Evolutionary conservation across 2,888 invertebrate genomes (phyloP), one percentile per base, ranked within the genome.

Genomic region (Drosophila melanocephala): DNA sequence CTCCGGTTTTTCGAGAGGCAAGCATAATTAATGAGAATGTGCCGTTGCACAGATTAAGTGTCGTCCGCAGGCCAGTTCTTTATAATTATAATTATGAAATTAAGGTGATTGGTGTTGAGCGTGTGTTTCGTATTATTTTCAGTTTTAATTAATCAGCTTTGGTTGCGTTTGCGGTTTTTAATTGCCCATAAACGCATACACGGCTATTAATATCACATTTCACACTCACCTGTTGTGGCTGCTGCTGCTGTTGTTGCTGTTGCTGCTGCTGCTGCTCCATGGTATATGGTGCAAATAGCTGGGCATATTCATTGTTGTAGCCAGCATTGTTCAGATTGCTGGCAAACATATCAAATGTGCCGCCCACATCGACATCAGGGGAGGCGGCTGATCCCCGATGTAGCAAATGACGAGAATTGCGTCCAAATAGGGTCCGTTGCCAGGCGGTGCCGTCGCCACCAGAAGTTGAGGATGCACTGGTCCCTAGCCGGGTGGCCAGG

Each of bases 361-460:
- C 72, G 14, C 55, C 71, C 59, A 62, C 57, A 50, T 63, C 55
- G 42, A 19, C 53, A 16, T 35, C 55, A 14, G 50, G 50, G 5
- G 56, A 37, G n/a, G 39, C 60, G 28, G 63, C 50, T 26, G 67
- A n/a, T 28, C 53, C 57, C 32, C 77, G 91, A 28, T 75, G 86
- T 65, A 83, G 71, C 61, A 89, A 76, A 69, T 89, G 90, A 30
- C 97, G 97, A 89, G 96, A 97, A 94, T 97, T 97, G 79, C 97
- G 95, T 93, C 97, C 97, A 94, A 97, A 97, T 33, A 97, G 62
- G 6, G 79, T 94, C 0, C 97, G 97, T 28, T 97, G 97, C 97
- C 97, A 97, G 47, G 96, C 53, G 22, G 44, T 52, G 22, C 61
- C 96, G 79, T 35, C 35, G 26, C 26, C 42, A 26, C 3, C 39